Evolutionary conservation across 2,797 vertebrate genomes (phyloP).

Genomic region (Taeniopygia guttata): DNA sequence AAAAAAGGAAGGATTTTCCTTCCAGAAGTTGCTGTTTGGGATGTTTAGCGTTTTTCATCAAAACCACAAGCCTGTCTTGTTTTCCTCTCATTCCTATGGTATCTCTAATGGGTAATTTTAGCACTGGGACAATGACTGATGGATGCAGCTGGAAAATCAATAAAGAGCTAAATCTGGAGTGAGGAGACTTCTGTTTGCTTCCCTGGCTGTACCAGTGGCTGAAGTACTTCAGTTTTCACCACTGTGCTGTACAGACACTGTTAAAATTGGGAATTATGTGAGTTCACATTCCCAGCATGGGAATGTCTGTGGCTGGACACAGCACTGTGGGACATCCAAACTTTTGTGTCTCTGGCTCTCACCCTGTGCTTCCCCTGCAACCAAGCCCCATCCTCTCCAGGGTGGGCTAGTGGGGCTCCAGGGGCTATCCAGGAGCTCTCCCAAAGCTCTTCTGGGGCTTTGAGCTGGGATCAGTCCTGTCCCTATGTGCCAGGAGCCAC

Average conservation of each 20-base stretch:
- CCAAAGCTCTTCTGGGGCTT: rapidly evolving
- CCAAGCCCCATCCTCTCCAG: background rate
- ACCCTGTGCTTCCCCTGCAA: background rate
- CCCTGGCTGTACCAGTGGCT: background rate
- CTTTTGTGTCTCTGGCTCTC: background rate
- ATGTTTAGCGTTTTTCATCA: background rate
- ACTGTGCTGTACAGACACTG: background rate
- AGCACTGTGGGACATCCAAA: rapidly evolving
- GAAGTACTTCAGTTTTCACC: background rate
- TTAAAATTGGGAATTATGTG: background rate
- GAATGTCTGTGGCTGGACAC: rapidly evolving
- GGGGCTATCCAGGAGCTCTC: background rate
- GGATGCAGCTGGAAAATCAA: slow-evolving; percentile 30
- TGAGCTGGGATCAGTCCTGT: background rate
- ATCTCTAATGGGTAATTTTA: background rate
- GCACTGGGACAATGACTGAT: background rate
- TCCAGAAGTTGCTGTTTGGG: background rate
- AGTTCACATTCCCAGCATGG: background rate
- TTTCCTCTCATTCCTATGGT: background rate
- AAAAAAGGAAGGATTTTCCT: background rate
- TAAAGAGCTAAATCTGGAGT: slow-evolving; percentile 3
- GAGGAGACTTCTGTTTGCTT: background rate
- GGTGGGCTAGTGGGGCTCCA: background rate
- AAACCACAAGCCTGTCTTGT: background rate
- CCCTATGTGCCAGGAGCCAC: rapidly evolving